Conservation (phyloP, 1,140 invertebrate species). For the Drosophila lacertosa region DNA sequence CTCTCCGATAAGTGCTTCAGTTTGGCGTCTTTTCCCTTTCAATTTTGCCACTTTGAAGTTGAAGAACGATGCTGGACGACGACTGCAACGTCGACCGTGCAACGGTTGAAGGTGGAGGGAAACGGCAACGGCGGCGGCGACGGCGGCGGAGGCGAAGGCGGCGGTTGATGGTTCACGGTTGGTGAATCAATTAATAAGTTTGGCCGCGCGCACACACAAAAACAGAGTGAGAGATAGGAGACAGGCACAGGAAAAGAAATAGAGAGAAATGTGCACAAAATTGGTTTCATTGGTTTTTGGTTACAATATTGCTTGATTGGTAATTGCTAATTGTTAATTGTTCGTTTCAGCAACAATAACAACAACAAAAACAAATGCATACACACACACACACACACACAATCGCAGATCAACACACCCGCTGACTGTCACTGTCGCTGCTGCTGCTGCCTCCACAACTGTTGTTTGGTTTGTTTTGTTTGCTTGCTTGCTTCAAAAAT, state of each 20-base stretch:
- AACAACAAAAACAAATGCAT: slow-evolving; percentile 19
- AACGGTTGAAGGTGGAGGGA: too few relatives aligned
- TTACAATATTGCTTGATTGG: slow-evolving; percentile 45
- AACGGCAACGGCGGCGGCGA: not conserved
- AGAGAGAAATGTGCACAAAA: slow-evolving; percentile 19
- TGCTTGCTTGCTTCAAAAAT: slow-evolving; percentile 43
- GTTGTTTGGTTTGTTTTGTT: slow-evolving; percentile 58
- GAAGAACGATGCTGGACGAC: slow-evolving; percentile 21
- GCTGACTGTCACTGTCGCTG: slow-evolving; percentile 29
- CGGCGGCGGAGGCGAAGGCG: not conserved
- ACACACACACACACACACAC: slow-evolving; percentile 16
- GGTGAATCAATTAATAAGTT: slow-evolving; percentile 9
- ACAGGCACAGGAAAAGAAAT: not conserved
- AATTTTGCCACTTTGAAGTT: slow-evolving; percentile 77
- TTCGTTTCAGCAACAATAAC: slow-evolving; percentile 17
- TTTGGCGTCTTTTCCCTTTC: slow-evolving; percentile 77
- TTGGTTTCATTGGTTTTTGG: slow-evolving; percentile 39
- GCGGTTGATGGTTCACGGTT: not conserved
- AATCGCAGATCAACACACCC: slow-evolving; percentile 14
- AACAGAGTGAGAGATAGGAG: not conserved
- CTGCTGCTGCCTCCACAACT: slow-evolving; percentile 38
- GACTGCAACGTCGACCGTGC: slow-evolving; percentile 29
- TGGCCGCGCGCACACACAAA: not conserved
- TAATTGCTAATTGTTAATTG: slow-evolving; percentile 35
- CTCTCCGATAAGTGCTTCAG: slow-evolving; percentile 84